phyloP scores from a whole-genome alignment of 2,113 vertebrate genomes.

The Osmerus eperlanus region DNA sequence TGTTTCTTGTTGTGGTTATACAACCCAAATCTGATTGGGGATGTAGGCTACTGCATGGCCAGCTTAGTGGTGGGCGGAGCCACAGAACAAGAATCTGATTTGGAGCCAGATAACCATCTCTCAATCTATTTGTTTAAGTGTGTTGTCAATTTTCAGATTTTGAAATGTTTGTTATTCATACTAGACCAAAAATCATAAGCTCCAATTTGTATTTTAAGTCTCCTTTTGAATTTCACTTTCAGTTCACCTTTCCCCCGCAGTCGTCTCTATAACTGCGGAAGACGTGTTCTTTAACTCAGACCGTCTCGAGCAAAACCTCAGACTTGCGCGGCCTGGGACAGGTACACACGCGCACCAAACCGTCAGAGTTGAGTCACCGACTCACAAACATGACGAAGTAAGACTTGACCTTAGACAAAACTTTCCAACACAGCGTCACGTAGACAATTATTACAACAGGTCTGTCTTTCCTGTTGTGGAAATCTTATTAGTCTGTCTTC shows the following conservation, averaged over 20 bases:
- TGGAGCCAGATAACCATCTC: conserved; percentile 20
- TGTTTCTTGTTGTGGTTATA: conserved; percentile 47
- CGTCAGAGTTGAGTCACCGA: no score
- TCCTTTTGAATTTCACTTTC: conserved; percentile 2
- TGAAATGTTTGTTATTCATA: background rate
- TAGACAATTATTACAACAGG: conserved; percentile 47
- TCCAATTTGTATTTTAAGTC: conserved; percentile 15
- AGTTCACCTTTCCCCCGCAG: background rate
- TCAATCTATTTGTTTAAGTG: background rate
- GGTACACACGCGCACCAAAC: no score
- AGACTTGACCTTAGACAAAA: background rate
- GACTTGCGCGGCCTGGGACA: no score
- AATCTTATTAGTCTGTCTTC: conserved; percentile 36
- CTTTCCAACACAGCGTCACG: conserved; percentile 40
- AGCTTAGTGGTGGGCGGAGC: conserved; percentile 1
- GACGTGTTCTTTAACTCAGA: background rate
- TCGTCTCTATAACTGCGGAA: background rate
- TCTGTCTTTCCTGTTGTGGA: conserved; percentile 30
- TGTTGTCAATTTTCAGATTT: conserved; percentile 4
- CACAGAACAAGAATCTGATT: conserved; percentile 40
- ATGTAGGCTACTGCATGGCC: conserved; percentile 28
- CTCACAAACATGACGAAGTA: no score
- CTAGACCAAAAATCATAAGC: conserved; percentile 10
- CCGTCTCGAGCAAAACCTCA: conserved; percentile 46
- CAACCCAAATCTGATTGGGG: conserved; percentile 39